These are phyloP conservation scores for Muscina levida DNA, from an alignment of 2,888 invertebrate species.

Conservation along the genomic window DNA sequence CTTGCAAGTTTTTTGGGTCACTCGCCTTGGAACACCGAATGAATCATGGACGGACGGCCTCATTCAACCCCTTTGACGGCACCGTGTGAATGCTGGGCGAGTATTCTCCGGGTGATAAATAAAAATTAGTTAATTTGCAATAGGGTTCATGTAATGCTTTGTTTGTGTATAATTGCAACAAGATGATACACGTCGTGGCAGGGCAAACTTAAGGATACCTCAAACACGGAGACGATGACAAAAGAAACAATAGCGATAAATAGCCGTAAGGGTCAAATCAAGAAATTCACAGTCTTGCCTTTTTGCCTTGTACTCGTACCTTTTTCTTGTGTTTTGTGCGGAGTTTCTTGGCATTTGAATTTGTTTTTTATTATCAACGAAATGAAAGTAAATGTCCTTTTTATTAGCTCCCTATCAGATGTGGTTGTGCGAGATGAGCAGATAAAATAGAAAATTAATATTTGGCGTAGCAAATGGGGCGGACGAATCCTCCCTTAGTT, in stretches of 20 bases:
- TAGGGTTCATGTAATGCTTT: slow-evolving; percentile 59
- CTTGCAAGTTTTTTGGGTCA: neutral
- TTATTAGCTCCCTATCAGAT: slow-evolving; percentile 45
- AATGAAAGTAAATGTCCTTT: slow-evolving; percentile 50
- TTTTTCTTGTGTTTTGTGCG: slow-evolving; percentile 29
- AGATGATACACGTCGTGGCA: slow-evolving; percentile 38
- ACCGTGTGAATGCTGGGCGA: slow-evolving; percentile 12
- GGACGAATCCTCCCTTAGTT: slow-evolving; percentile 17
- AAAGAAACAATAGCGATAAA: slow-evolving; percentile 61
- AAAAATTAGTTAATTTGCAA: slow-evolving; percentile 59
- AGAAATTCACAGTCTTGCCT: slow-evolving; percentile 39
- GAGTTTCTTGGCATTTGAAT: slow-evolving; percentile 51
- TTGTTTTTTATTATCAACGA: slow-evolving; percentile 52
- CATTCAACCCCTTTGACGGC: slow-evolving; percentile 25
- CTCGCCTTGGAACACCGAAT: neutral
- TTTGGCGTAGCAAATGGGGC: slow-evolving; percentile 44
- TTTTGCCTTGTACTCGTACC: slow-evolving; percentile 27
- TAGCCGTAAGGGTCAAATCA: slow-evolving; percentile 65
- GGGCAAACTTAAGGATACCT: slow-evolving; percentile 10
- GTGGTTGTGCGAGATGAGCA: slow-evolving; percentile 48
- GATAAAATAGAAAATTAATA: slow-evolving; percentile 35
- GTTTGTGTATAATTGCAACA: slow-evolving; percentile 60
- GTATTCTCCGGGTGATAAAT: slow-evolving; percentile 63
- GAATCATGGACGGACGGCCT: neutral
- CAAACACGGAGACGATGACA: slow-evolving; percentile 29